Percentiles rank a stretch among this genome's conserved stretches.
phyloP scores from a whole-genome alignment of 2,113 vertebrate species.

The Rhinichthys klamathensis region DNA sequence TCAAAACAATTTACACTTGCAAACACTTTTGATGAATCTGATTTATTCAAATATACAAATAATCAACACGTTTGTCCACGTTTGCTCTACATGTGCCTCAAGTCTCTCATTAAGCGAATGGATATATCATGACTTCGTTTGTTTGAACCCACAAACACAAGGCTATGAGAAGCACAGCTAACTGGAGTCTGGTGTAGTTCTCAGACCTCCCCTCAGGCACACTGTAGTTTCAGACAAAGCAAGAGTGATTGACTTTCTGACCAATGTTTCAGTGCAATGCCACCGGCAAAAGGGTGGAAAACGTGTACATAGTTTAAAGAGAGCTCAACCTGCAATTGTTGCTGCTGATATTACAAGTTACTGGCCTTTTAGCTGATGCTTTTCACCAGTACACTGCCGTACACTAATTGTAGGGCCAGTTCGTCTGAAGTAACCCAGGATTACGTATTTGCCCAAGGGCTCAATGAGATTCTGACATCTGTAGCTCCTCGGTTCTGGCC shows the following conservation, averaged over 20 bases:
- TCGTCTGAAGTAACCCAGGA: neutral
- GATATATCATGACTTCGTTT: neutral
- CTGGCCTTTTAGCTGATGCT: neutral
- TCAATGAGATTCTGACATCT: neutral
- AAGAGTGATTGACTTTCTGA: neutral
- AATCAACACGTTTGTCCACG: neutral
- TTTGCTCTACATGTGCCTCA: neutral
- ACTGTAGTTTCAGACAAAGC: too few species aligned
- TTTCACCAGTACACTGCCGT: neutral
- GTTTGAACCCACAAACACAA: slow-evolving; percentile 10
- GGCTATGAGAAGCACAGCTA: neutral
- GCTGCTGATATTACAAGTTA: neutral
- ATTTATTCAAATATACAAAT: slow-evolving; percentile 7
- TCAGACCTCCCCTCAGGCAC: too few species aligned
- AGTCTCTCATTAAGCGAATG: neutral
- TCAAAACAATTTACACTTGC: slow-evolving; percentile 20
- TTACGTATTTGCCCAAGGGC: neutral
- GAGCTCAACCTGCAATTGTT: slow-evolving; percentile 4
- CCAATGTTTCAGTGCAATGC: neutral
- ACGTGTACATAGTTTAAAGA: neutral
- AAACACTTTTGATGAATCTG: neutral
- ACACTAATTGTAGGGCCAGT: neutral
- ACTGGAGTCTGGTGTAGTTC: too few species aligned
- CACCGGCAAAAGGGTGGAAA: neutral
- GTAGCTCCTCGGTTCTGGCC: neutral